Conservation (phyloP, 2,797 vertebrate genomes). For the Sebastolobus altivelis region DNA sequence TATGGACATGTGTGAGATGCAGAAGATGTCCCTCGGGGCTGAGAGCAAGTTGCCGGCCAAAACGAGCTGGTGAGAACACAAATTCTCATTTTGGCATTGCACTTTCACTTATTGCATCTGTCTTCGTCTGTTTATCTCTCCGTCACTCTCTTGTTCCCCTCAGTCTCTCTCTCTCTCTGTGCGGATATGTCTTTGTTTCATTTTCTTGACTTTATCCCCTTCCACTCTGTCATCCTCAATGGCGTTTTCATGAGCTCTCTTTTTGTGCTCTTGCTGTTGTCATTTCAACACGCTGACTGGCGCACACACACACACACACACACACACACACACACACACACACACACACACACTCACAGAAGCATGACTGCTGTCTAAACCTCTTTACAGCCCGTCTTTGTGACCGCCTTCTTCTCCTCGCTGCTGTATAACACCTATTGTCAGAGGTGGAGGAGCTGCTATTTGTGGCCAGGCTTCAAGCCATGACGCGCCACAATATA, state of each 20-base stretch:
- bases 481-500: not conserved
- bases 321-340: not conserved
- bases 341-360: not conserved
- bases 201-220: conserved; percentile 16
- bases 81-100: conserved; percentile 44
- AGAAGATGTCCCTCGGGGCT: conserved; percentile 33
- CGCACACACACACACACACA: conserved; percentile 6
- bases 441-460: conserved; percentile 31
- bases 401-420: conserved; percentile 10
- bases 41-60: conserved; percentile 35
- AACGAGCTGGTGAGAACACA: conserved; percentile 48
- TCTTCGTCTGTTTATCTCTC: conserved; percentile 32
- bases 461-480: conserved; percentile 21
- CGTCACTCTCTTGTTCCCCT: conserved; percentile 22
- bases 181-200: conserved; percentile 1
- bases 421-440: conserved; percentile 23
- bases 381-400: conserved; percentile 10
- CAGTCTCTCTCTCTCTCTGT: not conserved
- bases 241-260: conserved; percentile 24
- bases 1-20: conserved; percentile 55
- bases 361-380: conserved; percentile 1
- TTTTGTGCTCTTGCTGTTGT: conserved; percentile 29
- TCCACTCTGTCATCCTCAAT: conserved; percentile 9
- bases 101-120: conserved; percentile 38
- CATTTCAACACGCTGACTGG: conserved; percentile 22